Evolutionary conservation across 2,113 vertebrate genomes (phyloP).

Genomic region (Pholis gunnellus): DNA sequence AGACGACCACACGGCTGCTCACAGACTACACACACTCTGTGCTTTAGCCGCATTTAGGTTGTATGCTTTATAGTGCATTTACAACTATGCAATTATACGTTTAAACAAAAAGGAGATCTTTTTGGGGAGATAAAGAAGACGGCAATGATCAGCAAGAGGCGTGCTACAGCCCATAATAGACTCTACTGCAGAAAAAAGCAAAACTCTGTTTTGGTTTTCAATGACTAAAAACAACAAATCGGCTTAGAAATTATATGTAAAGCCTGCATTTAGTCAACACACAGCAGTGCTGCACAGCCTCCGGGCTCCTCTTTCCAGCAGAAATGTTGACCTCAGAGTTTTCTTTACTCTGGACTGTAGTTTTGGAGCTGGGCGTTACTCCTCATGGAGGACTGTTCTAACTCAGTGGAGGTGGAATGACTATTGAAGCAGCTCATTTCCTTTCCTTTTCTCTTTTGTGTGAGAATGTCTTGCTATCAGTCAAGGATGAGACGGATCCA

Average conservation of each 20-base stretch:
- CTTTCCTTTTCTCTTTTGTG: conserved; percentile 16
- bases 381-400: conserved; percentile 22
- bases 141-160: not conserved
- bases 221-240: conserved; percentile 32
- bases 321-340: conserved; percentile 47
- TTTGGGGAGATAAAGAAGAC: not conserved
- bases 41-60: conserved; percentile 7
- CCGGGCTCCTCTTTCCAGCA: conserved; percentile 37
- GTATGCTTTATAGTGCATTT: not conserved
- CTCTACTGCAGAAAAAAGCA: conserved; percentile 9
- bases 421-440: conserved; percentile 46
- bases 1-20: conserved; percentile 8
- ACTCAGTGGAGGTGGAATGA: conserved; percentile 24
- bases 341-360: conserved; percentile 40
- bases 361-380: conserved; percentile 15
- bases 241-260: conserved; percentile 22
- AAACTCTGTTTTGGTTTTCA: conserved; percentile 34
- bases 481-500: conserved; percentile 17
- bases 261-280: conserved; percentile 30
- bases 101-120: not conserved
- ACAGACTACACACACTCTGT: not conserved
- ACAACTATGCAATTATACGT: not conserved
- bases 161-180: not conserved
- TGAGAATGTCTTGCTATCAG: conserved; percentile 36
- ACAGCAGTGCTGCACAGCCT: conserved; percentile 17